Base-by-base conservation (phyloP, 2,888 invertebrate species). In the Bibio marci region DNA sequence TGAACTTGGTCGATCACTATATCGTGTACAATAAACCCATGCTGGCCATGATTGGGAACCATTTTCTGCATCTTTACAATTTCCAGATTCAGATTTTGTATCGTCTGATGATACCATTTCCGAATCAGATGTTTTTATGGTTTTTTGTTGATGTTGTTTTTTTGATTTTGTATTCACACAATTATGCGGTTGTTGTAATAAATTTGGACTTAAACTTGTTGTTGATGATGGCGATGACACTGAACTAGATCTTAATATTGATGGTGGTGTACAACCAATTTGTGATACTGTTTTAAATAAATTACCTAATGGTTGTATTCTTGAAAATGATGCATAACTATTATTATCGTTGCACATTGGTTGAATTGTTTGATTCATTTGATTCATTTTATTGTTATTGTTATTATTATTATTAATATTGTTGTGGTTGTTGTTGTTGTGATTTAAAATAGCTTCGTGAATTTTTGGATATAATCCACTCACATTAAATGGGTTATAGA, bases 21-120 rank as follows among this genome's bases (percentile, higher is more conserved):
- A 97, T 56, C 97, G 69, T 7, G 95, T 97, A 65, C 95, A 97
- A 65, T 90, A 97, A 34, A 97, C 90, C 97, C 95, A 97, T 25
- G 95, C 94, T 0, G 95, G 95, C 87, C 90, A 91, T 53, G 83
- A 59, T 52, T 49, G 63, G 47, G 50, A 64, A 41, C 57, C 58
- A 37, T 57, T 57, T 10, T 58, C 61, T 8, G 22, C 4, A 34
- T 60, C 58, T 43, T 45, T 45, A 1, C 59, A 59, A 1, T 58
- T 59, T 22, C 61, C 18, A 33, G 55, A 54, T 32, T 62, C 62
- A 27, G 62, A 62, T 44, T 59, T 55, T 3, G 62, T 57, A 41
- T 62, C 62, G 41, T 62, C 62, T 3, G 62, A 61, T 33, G 60
- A 60, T 40, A 60, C 62, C 62, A 62, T 61, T 35, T 61, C 62